phyloP scores from a whole-genome alignment of 2,113 vertebrate genomes.

The Pagrus major region DNA sequence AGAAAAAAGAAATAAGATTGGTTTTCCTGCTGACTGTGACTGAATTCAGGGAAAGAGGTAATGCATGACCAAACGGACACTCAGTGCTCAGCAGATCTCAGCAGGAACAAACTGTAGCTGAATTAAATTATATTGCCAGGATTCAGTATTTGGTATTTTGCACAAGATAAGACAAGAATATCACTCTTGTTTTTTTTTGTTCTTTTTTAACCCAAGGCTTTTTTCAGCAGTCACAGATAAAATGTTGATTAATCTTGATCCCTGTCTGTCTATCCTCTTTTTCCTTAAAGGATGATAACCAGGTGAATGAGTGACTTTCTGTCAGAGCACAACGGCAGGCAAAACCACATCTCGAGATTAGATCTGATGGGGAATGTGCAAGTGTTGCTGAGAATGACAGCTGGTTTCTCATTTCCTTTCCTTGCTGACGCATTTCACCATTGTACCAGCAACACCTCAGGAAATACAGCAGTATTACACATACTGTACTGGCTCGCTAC shows the following conservation, averaged over 20 bases:
- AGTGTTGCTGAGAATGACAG: constrained; percentile 33
- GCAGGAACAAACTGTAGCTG: not conserved
- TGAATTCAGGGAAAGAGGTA: not conserved
- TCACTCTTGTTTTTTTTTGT: not conserved
- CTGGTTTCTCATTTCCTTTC: constrained; percentile 19
- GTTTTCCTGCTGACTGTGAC: constrained; percentile 13
- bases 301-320: constrained; percentile 26
- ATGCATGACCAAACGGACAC: not conserved
- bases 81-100: constrained; percentile 1
- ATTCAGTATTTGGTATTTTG: not conserved
- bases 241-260: constrained; percentile 41
- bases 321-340: constrained; percentile 9
- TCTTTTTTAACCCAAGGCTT: constrained; percentile 12
- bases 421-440: constrained; percentile 19
- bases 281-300: constrained; percentile 6
- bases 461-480: constrained; percentile 23
- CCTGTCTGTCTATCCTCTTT: constrained; percentile 26
- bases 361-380: constrained; percentile 11
- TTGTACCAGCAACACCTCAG: constrained; percentile 33
- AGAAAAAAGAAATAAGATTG: constrained; percentile 1
- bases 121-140: not conserved
- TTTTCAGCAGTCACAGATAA: constrained; percentile 29
- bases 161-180: constrained; percentile 4
- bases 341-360: constrained; percentile 8
- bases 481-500: not conserved